phyloP scores from a whole-genome alignment of 2,797 vertebrate species.

The Neopelma chrysocephalum region DNA sequence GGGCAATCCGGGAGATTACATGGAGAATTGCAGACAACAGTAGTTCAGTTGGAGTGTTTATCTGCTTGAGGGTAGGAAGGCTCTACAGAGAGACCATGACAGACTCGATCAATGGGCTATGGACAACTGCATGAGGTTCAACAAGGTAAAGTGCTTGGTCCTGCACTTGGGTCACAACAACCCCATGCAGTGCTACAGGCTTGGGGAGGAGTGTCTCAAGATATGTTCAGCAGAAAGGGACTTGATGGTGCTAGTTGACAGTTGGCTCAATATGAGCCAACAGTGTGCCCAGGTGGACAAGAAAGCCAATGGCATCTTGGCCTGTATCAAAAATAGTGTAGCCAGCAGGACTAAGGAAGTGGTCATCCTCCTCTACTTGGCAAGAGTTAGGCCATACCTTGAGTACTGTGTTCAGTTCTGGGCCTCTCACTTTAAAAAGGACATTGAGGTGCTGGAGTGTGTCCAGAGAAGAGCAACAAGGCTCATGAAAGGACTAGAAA shows the following conservation, averaged over 20 bases:
- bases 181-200: background rate
- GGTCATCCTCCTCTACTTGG: background rate
- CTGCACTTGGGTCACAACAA: background rate
- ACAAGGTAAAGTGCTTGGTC: background rate
- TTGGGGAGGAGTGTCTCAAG: background rate
- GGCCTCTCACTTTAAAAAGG: background rate
- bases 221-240: background rate
- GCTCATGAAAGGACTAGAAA: fast-evolving
- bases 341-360: background rate
- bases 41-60: background rate
- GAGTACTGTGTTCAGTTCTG: background rate
- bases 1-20: background rate
- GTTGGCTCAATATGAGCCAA: background rate
- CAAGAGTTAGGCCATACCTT: background rate
- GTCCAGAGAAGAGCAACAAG: background rate
- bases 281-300: background rate
- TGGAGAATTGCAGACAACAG: background rate
- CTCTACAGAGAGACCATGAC: background rate
- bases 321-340: background rate
- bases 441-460: background rate
- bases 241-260: background rate
- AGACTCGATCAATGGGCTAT: too few relatives aligned
- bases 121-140: background rate
- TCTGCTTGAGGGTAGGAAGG: background rate
- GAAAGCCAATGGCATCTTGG: background rate